phyloP scores from a whole-genome alignment of 2,888 invertebrate species.

The Catocala fraxini region DNA sequence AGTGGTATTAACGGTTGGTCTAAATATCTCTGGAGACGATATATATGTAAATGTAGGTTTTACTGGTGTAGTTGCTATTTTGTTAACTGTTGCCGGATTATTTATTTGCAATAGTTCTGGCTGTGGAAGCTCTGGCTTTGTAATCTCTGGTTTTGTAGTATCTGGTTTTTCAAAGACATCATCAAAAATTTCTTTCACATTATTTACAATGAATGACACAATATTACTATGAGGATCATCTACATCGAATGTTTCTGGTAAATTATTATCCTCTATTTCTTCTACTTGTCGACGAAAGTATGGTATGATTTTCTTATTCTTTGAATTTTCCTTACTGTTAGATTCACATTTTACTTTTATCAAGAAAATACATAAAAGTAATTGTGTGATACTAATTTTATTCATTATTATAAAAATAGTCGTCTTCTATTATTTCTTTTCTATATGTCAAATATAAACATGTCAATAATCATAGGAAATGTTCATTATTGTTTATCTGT shows the following conservation, averaged over 20 bases:
- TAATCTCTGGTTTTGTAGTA: conserved; percentile 2
- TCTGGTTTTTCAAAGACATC: conserved; percentile 45
- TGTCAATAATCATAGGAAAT: background rate
- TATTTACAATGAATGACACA: conserved; percentile 68
- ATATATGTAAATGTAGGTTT: too few relatives aligned
- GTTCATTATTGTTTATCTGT: background rate
- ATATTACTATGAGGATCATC: conserved; percentile 59
- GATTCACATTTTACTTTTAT: conserved; percentile 27
- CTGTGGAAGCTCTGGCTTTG: too few relatives aligned
- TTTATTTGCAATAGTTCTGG: too few relatives aligned
- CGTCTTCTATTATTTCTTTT: background rate
- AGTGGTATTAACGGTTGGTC: conserved; percentile 24
- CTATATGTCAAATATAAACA: conserved; percentile 11
- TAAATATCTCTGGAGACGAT: too few relatives aligned
- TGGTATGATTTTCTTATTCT: conserved; percentile 59
- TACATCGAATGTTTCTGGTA: conserved; percentile 33
- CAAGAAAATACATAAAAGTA: conserved; percentile 32
- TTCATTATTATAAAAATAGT: conserved; percentile 22
- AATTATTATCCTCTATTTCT: conserved; percentile 54
- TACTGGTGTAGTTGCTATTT: too few relatives aligned
- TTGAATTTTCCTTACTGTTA: conserved; percentile 25
- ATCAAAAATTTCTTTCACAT: conserved; percentile 69
- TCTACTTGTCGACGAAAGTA: conserved; percentile 68
- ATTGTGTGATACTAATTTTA: conserved; percentile 37
- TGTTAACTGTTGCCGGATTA: too few relatives aligned